Evolutionary conservation across 1,140 invertebrate genomes (phyloP).

Genomic region (Phymastichus coffea): DNA sequence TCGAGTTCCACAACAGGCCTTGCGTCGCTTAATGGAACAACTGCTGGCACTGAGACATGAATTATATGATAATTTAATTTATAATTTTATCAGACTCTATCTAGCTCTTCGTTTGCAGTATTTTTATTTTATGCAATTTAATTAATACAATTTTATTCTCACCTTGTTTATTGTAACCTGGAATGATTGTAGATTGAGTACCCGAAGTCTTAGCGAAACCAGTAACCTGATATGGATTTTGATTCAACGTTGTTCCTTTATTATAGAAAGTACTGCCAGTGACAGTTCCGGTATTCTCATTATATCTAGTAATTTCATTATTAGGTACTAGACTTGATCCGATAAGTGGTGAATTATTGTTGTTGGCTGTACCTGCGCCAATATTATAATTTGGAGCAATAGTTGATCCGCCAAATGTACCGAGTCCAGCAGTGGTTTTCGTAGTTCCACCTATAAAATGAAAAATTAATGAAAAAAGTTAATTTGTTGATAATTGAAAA

Average conservation of each 20-base stretch:
- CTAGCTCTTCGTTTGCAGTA: conserved; percentile 35
- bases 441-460: background rate
- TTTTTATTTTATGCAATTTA: background rate
- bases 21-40: background rate
- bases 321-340: conserved; percentile 19
- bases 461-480: too few species aligned
- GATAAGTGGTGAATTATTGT: conserved; percentile 15
- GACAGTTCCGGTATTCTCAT: background rate
- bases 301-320: conserved; percentile 7
- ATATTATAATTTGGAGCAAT: background rate
- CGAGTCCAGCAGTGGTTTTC: background rate
- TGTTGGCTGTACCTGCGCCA: background rate
- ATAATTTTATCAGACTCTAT: too few species aligned
- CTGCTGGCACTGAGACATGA: background rate
- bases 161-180: conserved; percentile 2
- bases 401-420: background rate
- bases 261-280: background rate
- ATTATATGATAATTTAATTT: too few species aligned
- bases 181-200: background rate
- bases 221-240: background rate
- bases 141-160: background rate
- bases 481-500: too few species aligned
- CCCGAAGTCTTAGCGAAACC: background rate
- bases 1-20: conserved; percentile 10
- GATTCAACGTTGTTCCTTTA: background rate